Percentiles rank a stretch among this genome's conserved stretches.
Conservation (phyloP, 2,113 vertebrate species). For the Psittacula cyanocephala region DNA sequence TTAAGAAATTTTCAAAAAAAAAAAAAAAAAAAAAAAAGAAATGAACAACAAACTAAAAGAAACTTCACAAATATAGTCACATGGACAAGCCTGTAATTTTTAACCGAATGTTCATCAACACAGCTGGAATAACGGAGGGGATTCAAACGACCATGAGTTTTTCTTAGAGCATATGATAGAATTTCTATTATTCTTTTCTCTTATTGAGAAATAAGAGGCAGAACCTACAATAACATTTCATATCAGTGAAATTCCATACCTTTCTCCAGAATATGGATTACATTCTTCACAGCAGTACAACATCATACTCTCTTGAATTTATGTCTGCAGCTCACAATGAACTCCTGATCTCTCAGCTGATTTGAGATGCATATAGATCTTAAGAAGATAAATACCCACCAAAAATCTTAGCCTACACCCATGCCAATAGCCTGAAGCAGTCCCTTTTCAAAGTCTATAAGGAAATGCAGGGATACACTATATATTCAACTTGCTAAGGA, state of each 20-base stretch:
- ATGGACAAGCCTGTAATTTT: background rate
- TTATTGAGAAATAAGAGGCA: background rate
- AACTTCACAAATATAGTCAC: fast-evolving
- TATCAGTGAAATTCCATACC: background rate
- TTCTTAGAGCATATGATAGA: background rate
- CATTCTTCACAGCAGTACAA: background rate
- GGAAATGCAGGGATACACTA: background rate
- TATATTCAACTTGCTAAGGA: background rate
- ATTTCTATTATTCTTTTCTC: background rate
- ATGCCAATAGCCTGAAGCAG: background rate
- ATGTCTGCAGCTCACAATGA: background rate
- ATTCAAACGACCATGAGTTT: background rate
- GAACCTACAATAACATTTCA: background rate
- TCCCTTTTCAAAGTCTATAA: background rate
- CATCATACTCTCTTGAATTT: background rate
- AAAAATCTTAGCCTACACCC: background rate
- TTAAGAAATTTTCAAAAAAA: too few species aligned
- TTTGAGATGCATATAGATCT: background rate
- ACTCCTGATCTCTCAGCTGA: background rate
- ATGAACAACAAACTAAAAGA: background rate
- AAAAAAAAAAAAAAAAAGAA: background rate
- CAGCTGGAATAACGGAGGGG: background rate
- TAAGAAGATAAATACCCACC: background rate
- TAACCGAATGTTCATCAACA: background rate
- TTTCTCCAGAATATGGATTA: background rate